phyloP scores from a whole-genome alignment of 2,888 invertebrate species.

The Caenorhabditis panamensis region DNA sequence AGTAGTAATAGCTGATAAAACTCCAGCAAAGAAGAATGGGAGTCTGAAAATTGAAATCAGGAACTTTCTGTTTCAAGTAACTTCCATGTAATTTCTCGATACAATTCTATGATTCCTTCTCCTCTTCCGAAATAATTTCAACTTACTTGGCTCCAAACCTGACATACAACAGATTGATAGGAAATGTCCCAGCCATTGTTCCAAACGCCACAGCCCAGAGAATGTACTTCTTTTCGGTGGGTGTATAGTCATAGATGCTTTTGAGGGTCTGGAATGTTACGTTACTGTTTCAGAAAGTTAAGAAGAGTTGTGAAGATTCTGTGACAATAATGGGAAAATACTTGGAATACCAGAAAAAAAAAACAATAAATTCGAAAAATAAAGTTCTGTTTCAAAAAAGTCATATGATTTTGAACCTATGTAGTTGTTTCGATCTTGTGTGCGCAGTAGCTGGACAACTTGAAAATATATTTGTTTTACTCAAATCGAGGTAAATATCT shows the following conservation, averaged over 20 bases:
- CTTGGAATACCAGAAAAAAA: not conserved
- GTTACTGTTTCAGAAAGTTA: not conserved
- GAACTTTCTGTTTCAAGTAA: not conserved
- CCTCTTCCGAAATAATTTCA: too few species aligned
- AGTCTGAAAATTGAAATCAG: slow-evolving; percentile 33
- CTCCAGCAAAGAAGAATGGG: slow-evolving; percentile 69
- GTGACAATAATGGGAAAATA: not conserved
- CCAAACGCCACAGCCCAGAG: slow-evolving; percentile 75
- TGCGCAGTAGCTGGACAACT: too few species aligned
- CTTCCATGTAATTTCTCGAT: too few species aligned
- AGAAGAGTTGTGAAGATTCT: too few species aligned
- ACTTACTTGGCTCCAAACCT: slow-evolving; percentile 71
- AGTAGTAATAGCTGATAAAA: slow-evolving; percentile 65
- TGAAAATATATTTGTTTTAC: too few species aligned
- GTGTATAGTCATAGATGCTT: slow-evolving; percentile 67
- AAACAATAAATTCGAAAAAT: not conserved
- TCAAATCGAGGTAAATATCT: too few species aligned
- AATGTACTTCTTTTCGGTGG: slow-evolving; percentile 69
- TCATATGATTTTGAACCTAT: too few species aligned
- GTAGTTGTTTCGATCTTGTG: too few species aligned
- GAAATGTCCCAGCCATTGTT: slow-evolving; percentile 73
- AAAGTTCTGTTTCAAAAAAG: too few species aligned
- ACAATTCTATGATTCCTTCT: too few species aligned
- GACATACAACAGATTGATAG: slow-evolving; percentile 72
- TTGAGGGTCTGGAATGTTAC: slow-evolving; percentile 45